These are phyloP conservation scores for Mus spicilegus DNA, from an alignment of 2,113 vertebrate genomes.

Conservation along the genomic window DNA sequence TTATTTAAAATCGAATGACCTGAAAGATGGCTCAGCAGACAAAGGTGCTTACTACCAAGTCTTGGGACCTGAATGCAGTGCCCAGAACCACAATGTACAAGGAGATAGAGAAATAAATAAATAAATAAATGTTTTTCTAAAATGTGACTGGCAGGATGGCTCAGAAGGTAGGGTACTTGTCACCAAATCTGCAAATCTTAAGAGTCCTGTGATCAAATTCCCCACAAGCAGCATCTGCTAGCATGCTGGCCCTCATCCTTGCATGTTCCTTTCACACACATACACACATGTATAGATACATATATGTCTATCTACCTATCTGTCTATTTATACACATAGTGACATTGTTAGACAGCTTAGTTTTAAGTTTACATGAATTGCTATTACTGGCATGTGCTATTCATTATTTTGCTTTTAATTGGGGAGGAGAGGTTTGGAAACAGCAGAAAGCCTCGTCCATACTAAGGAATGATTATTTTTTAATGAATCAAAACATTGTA, in stretches of 20 bases:
- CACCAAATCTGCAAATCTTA: neutral
- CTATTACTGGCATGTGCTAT: neutral
- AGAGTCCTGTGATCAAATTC: neutral
- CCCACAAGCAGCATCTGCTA: neutral
- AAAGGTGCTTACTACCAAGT: neutral
- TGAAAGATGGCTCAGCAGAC: neutral
- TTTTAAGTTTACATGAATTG: neutral
- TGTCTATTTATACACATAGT: neutral
- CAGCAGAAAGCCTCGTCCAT: neutral
- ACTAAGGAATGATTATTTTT: neutral
- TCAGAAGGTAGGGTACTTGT: neutral
- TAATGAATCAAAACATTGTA: slow-evolving; percentile 21
- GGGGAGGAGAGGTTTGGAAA: neutral
- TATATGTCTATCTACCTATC: too few species aligned
- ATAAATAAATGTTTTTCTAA: neutral
- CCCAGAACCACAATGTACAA: neutral
- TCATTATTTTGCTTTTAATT: neutral
- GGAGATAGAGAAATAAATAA: neutral
- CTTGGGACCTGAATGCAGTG: neutral
- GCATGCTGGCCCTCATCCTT: neutral
- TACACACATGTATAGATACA: neutral
- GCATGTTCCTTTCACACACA: neutral
- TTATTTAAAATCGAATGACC: neutral
- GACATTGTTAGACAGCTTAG: neutral
- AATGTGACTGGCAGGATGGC: neutral